These are phyloP conservation scores for Cyprinodon tularosa DNA, from an alignment of 2,113 vertebrate genomes.

Conservation along the genomic window DNA sequence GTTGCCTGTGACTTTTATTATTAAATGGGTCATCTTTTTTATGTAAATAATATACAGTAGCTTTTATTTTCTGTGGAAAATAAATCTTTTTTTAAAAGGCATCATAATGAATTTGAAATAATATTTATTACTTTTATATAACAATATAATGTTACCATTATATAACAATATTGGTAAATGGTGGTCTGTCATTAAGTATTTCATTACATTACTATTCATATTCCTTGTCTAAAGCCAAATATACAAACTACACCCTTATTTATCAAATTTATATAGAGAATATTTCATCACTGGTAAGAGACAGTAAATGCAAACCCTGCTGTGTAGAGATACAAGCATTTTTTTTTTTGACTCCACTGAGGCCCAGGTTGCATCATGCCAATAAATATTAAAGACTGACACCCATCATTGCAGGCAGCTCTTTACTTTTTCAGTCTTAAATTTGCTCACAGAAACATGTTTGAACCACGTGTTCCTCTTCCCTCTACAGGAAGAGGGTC, in stretches of 20 bases:
- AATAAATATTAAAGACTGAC: conserved; percentile 33
- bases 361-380: conserved; percentile 27
- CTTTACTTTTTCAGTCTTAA: conserved; percentile 20
- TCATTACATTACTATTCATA: background rate
- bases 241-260: conserved; percentile 2
- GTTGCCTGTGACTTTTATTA: background rate
- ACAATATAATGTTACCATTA: background rate
- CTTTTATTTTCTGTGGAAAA: no score
- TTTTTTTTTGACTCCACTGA: background rate
- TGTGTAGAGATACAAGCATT: conserved; percentile 21
- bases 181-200: conserved; percentile 3
- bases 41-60: no score
- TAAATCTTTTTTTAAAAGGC: no score
- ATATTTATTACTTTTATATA: background rate
- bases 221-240: conserved; percentile 13
- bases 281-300: conserved; percentile 1
- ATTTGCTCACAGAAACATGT: conserved; percentile 25
- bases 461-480: conserved; percentile 1
- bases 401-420: conserved; percentile 27
- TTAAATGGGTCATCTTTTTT: background rate
- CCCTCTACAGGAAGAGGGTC: conserved; percentile 12
- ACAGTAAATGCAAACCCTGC: conserved; percentile 14
- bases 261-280: conserved; percentile 1
- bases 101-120: no score
- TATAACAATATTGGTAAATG: conserved; percentile 1